Percentiles rank a stretch among this genome's conserved stretches.
Evolutionary conservation across 1,140 invertebrate species (phyloP).

Genomic region (Drosophila persimilis): DNA sequence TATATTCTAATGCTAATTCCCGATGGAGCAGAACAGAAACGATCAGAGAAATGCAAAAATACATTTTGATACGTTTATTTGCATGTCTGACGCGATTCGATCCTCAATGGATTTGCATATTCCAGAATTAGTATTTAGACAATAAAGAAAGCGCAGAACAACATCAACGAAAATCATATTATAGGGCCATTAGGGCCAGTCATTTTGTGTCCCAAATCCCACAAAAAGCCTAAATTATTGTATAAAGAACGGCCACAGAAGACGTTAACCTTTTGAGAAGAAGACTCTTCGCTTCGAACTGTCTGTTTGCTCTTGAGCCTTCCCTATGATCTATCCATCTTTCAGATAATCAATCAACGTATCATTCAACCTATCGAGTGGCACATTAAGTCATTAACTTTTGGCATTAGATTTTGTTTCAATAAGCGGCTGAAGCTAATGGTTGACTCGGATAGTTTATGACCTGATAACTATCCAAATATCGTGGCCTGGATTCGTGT

Average conservation of each 20-base stretch:
- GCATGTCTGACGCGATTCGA: conserved; percentile 20
- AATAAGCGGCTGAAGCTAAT: conserved; percentile 1
- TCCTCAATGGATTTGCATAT: conserved; percentile 49
- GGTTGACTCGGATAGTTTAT: conserved; percentile 26
- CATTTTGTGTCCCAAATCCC: conserved; percentile 2
- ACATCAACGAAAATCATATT: conserved; percentile 27
- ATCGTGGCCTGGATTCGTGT: conserved; percentile 19
- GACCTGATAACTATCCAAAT: conserved; percentile 27
- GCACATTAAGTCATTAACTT: conserved; percentile 42
- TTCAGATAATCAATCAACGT: conserved; percentile 28
- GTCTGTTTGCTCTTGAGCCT: conserved; percentile 26
- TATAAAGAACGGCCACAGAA: conserved; percentile 38
- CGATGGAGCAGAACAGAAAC: conserved; percentile 9
- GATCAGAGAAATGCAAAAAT: conserved; percentile 51
- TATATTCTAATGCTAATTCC: conserved; percentile 70
- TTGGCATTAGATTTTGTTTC: too few relatives aligned
- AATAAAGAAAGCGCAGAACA: conserved; percentile 32
- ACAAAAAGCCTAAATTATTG: conserved; percentile 6
- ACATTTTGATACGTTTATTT: conserved; percentile 32
- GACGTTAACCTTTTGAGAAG: conserved; percentile 54
- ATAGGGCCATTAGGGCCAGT: conserved; percentile 3
- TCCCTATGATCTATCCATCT: conserved; percentile 18
- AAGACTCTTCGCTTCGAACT: conserved; percentile 15
- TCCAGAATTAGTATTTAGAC: conserved; percentile 36
- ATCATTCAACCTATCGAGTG: conserved; percentile 30